Percentiles rank a stretch among this genome's conserved stretches.
Conservation (phyloP, 1,140 invertebrate genomes). For the Brachystomella parvula region DNA sequence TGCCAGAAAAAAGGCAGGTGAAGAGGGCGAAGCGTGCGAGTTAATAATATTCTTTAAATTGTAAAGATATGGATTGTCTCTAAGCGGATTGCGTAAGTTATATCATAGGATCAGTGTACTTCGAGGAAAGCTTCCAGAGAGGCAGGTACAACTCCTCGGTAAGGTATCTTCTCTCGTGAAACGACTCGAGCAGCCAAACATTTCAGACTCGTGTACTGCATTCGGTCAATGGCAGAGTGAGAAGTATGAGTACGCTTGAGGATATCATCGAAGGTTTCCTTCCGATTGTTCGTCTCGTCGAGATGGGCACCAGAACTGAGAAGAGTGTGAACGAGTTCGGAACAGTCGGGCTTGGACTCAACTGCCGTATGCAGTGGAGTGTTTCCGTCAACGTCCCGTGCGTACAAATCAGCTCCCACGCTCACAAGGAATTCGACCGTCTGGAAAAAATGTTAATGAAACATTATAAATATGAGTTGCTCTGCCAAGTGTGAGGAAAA, state of each 20-base stretch:
- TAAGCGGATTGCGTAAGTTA: too few relatives aligned
- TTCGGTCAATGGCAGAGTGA: conserved; percentile 60
- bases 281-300: conserved; percentile 71
- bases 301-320: conserved; percentile 74
- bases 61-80: too few relatives aligned
- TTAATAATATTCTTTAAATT: too few relatives aligned
- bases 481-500: conserved; percentile 8
- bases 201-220: conserved; percentile 67
- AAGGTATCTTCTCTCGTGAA: conserved; percentile 54
- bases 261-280: conserved; percentile 65
- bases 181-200: conserved; percentile 73
- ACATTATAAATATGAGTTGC: too few relatives aligned
- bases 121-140: conserved; percentile 49
- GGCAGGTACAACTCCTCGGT: conserved; percentile 53
- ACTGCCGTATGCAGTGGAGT: conserved; percentile 72
- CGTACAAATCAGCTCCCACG: conserved; percentile 72
- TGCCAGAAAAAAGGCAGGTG: too few relatives aligned
- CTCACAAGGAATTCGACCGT: conserved; percentile 63
- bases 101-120: conserved; percentile 47
- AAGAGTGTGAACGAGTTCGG: conserved; percentile 57
- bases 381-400: conserved; percentile 65
- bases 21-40: too few relatives aligned
- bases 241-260: conserved; percentile 48
- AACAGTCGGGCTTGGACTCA: conserved; percentile 49
- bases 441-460: conserved; percentile 24